phyloP scores from a whole-genome alignment of 2,113 vertebrate genomes.

The Urocynchramus pylzowi region DNA sequence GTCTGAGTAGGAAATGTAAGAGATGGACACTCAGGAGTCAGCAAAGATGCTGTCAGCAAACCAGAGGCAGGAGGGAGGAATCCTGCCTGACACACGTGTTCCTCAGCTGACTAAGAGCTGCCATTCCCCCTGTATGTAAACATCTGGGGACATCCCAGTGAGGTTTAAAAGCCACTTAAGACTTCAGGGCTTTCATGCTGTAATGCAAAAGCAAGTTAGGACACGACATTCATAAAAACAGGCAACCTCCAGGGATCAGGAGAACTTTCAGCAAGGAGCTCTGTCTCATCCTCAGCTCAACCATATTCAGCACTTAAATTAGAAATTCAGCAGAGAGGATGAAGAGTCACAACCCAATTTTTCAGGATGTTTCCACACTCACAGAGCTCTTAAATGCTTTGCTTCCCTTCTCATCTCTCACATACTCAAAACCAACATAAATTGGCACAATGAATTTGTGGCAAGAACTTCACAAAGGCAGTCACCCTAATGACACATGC shows the following conservation, averaged over 20 bases:
- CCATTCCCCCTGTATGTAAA: background rate
- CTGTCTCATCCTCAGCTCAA: background rate
- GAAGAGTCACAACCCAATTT: background rate
- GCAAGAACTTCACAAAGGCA: background rate
- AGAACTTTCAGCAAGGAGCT: background rate
- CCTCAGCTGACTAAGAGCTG: background rate
- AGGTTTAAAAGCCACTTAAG: background rate
- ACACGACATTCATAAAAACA: background rate
- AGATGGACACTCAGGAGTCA: background rate
- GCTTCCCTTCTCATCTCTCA: background rate
- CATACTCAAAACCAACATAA: accelerated
- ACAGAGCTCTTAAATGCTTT: background rate
- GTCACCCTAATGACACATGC: background rate
- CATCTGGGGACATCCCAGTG: background rate
- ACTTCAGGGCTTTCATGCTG: background rate
- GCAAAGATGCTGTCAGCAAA: background rate
- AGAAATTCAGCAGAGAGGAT: background rate
- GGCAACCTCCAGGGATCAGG: background rate
- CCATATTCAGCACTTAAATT: background rate
- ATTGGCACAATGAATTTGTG: background rate
- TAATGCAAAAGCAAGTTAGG: background rate
- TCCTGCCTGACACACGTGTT: background rate
- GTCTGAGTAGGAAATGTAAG: background rate
- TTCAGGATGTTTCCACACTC: background rate
- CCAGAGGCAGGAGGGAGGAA: background rate